Base-by-base conservation (phyloP, 2,797 vertebrate genomes). In the Acestrorhynchus altus region DNA sequence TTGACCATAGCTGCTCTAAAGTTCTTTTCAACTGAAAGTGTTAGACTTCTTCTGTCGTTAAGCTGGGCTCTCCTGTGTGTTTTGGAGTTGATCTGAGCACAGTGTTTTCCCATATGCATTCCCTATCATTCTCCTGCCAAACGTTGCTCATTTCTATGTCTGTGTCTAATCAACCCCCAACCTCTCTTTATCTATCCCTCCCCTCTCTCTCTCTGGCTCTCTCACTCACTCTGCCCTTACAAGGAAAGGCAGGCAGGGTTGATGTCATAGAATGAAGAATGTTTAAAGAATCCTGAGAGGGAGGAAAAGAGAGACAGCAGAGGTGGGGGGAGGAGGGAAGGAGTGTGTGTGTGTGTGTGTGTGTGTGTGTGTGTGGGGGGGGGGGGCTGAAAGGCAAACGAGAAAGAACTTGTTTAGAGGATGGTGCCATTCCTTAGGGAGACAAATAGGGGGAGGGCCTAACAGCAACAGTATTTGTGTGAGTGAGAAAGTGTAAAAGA, bases 231-330 rank as follows among this genome's bases (percentile, higher is more conserved):
- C 92, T 94, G 92, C 92, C 94, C 94, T 93, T 95, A 95, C 92
- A 95, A 93, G 94, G 93, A 92, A 92, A 94, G 89, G 92, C 90
- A 92, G 83, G 90, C 89, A 84, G 91, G 86, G 92, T 92, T 95
- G 94, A 95, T 94, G 93, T 95, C 93, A 95, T 92, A 88, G 88
- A 89, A 90, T 91, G 92, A 94, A 93, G 92, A 94, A 95, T 94
- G 93, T 92, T 91, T 87, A 88, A 94, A 92, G 92, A 94, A 93
- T 94, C 86, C 92, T 84, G 80, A 46, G 83, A 79, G 49, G 77
- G 66, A 77, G 56, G 57, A 35, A 80, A 83, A 88, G 74, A 84
- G 73, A 78, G 57, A 74, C 63, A 80, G 61, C 59, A 86, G 70
- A 83, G 84, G 86, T n/a, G n/a, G n/a, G n/a, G n/a, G n/a, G n/a